Conservation (phyloP, 2,888 invertebrate species). For the Mesochorus sp. region DNA sequence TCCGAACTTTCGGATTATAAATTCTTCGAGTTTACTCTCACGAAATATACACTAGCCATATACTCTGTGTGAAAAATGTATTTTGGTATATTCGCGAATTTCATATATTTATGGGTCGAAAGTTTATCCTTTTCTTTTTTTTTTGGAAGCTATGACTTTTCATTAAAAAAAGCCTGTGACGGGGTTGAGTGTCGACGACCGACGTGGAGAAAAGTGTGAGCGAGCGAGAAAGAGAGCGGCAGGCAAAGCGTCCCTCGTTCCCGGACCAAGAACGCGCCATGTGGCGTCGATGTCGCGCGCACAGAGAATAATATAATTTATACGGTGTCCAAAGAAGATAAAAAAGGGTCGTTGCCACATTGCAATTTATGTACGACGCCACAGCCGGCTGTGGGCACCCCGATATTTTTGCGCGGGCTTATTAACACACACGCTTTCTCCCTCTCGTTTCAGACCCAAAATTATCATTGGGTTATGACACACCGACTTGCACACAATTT, state of each 20-base stretch:
- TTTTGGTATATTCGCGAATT: not conserved
- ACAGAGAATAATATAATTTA: constrained; percentile 68
- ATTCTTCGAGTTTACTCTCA: not conserved
- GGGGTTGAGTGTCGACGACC: constrained; percentile 38
- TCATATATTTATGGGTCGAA: not conserved
- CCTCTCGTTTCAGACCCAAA: constrained; percentile 19
- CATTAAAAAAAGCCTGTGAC: constrained; percentile 26
- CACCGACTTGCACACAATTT: no score
- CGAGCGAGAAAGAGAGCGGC: constrained; percentile 1
- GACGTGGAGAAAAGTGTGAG: not conserved
- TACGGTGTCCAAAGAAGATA: constrained; percentile 63
- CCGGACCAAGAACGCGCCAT: constrained; percentile 60
- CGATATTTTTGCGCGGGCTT: constrained; percentile 51
- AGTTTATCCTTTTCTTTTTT: not conserved
- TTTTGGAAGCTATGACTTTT: constrained; percentile 18
- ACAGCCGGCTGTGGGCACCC: constrained; percentile 62
- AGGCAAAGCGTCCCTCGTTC: constrained; percentile 56
- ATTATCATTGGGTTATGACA: no score
- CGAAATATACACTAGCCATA: not conserved
- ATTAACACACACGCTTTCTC: constrained; percentile 31
- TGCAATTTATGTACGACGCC: constrained; percentile 66
- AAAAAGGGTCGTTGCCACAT: constrained; percentile 67
- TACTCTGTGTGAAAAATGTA: not conserved
- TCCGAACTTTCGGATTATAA: constrained; percentile 5
- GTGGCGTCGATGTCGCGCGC: constrained; percentile 64